Evolutionary conservation across 1,140 invertebrate species (phyloP).

Genomic region (Tachypleus tridentatus): DNA sequence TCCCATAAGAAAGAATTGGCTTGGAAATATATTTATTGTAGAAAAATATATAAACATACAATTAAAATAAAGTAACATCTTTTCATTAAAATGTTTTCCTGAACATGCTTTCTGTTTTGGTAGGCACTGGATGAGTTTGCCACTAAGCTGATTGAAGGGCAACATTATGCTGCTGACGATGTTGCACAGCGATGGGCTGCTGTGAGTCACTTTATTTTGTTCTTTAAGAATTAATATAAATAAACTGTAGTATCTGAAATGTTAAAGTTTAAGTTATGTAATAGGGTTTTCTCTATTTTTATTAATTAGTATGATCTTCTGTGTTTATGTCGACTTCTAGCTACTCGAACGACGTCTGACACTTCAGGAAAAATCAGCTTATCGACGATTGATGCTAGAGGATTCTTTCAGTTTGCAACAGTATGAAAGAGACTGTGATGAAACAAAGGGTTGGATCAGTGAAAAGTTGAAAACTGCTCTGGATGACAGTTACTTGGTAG

Average conservation of each 20-base stretch:
- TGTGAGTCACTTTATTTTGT: neutral
- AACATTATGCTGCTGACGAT: conserved; percentile 95
- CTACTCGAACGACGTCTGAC: conserved; percentile 62
- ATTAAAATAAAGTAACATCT: neutral
- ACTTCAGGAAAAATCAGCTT: conserved; percentile 74
- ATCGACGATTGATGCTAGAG: conserved; percentile 66
- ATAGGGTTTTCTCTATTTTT: too few relatives aligned
- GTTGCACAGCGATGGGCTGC: conserved; percentile 75
- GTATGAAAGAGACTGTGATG: conserved; percentile 96
- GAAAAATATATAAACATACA: too few relatives aligned
- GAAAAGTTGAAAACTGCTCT: conserved; percentile 98
- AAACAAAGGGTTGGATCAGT: conserved; percentile 97
- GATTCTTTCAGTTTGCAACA: conserved; percentile 92
- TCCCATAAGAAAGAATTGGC: neutral
- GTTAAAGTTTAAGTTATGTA: too few relatives aligned
- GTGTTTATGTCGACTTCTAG: neutral
- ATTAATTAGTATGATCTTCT: too few relatives aligned
- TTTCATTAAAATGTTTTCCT: neutral
- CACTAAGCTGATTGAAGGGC: conserved; percentile 86
- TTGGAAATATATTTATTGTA: neutral
- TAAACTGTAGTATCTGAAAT: too few relatives aligned
- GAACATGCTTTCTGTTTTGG: neutral
- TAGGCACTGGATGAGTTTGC: conserved; percentile 88
- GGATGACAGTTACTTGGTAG: conserved; percentile 83
- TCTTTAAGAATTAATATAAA: too few relatives aligned